Evolutionary conservation across 2,113 vertebrate species (phyloP).

Genomic region (Nothobranchius kuhntae): DNA sequence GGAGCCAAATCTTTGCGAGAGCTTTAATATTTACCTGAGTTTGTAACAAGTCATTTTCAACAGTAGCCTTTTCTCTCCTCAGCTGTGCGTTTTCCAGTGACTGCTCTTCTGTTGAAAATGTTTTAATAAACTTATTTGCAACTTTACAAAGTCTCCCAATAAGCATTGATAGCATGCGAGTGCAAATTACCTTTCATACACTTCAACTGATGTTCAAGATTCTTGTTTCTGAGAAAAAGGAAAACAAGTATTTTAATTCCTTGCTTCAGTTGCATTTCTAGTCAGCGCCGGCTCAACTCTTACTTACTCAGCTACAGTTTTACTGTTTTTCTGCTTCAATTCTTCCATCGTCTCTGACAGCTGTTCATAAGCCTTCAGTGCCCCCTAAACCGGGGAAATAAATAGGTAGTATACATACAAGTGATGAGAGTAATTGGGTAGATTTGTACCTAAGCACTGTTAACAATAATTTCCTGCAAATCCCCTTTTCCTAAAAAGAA

Average conservation of each 20-base stretch:
- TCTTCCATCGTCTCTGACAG: conserved; percentile 81
- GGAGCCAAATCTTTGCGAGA: neutral
- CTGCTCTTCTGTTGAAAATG: conserved; percentile 73
- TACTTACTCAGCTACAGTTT: conserved; percentile 81
- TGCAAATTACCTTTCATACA: conserved; percentile 84
- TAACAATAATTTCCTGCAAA: too few relatives aligned
- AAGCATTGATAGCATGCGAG: neutral
- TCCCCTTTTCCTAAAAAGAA: neutral
- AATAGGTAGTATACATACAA: too few relatives aligned
- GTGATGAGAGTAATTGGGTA: too few relatives aligned
- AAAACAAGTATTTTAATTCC: conserved; percentile 16
- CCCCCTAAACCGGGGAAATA: too few relatives aligned
- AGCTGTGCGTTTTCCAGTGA: conserved; percentile 82
- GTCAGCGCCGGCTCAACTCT: neutral
- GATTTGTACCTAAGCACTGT: neutral
- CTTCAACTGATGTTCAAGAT: conserved; percentile 85
- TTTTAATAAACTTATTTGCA: neutral
- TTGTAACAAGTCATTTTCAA: conserved; percentile 86
- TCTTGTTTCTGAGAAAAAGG: conserved; percentile 81
- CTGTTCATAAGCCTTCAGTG: conserved; percentile 76
- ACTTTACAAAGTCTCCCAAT: neutral
- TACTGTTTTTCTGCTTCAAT: conserved; percentile 83
- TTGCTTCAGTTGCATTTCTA: neutral
- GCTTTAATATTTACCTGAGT: conserved; percentile 79
- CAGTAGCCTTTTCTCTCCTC: conserved; percentile 82